These are phyloP conservation scores for Tachycineta bicolor DNA, from an alignment of 2,113 vertebrate species.

Conservation along the genomic window DNA sequence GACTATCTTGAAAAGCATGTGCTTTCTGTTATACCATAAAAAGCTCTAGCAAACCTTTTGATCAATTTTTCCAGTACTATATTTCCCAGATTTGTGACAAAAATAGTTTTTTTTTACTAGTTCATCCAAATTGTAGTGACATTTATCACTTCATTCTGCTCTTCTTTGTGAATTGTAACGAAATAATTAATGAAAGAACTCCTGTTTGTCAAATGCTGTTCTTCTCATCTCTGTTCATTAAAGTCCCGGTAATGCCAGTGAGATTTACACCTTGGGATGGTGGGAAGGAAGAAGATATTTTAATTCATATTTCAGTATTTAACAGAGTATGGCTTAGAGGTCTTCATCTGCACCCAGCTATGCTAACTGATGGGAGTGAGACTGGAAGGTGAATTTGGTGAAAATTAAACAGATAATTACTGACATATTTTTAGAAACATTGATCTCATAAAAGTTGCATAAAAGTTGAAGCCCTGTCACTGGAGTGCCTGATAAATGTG, in stretches of 20 bases:
- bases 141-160: constrained; percentile 24
- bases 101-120: constrained; percentile 17
- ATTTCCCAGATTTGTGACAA: background rate
- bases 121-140: background rate
- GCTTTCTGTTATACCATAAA: background rate
- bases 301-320: background rate
- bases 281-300: background rate
- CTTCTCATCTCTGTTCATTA: background rate
- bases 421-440: background rate
- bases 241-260: background rate
- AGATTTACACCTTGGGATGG: background rate
- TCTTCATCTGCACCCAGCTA: background rate
- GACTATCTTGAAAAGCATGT: background rate
- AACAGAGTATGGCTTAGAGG: background rate
- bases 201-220: background rate
- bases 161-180: constrained; percentile 17
- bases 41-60: constrained; percentile 14
- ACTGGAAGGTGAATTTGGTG: background rate
- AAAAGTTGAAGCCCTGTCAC: background rate
- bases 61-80: background rate
- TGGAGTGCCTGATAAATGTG: background rate
- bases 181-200: constrained; percentile 14
- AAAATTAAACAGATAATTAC: background rate
- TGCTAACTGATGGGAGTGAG: background rate
- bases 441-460: background rate